Evolutionary conservation across 2,113 vertebrate genomes (phyloP).

Genomic region (Saimiri boliviensis): DNA sequence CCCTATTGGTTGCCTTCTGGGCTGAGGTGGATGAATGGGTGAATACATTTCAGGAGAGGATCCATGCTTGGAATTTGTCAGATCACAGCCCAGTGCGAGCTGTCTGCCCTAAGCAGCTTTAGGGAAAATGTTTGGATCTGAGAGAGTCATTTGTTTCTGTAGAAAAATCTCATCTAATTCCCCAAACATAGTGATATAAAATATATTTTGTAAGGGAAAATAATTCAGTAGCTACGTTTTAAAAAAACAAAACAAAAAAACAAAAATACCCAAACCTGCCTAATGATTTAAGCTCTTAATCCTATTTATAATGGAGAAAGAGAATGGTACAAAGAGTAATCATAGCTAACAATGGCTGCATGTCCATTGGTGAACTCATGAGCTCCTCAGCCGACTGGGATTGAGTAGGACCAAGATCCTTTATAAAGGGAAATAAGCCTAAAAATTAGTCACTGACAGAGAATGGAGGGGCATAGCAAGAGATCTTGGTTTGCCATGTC

Average conservation of each 20-base stretch:
- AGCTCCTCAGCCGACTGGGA: background rate
- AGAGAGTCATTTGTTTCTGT: background rate
- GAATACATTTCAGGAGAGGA: background rate
- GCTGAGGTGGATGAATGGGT: background rate
- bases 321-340: background rate
- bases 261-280: background rate
- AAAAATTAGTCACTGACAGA: background rate
- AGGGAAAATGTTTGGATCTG: background rate
- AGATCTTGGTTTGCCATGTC: background rate
- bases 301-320: background rate
- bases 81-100: background rate
- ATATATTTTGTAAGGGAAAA: background rate
- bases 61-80: background rate
- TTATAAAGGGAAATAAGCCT: background rate
- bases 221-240: background rate
- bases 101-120: background rate
- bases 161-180: background rate
- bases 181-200: background rate
- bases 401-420: background rate
- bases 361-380: background rate
- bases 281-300: background rate
- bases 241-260: background rate
- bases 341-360: background rate
- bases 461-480: background rate
- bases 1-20: background rate